These are phyloP conservation scores for Isaurus tuberculatus DNA, from an alignment of 92 coral and sea anemone species.

Conservation along the genomic window DNA sequence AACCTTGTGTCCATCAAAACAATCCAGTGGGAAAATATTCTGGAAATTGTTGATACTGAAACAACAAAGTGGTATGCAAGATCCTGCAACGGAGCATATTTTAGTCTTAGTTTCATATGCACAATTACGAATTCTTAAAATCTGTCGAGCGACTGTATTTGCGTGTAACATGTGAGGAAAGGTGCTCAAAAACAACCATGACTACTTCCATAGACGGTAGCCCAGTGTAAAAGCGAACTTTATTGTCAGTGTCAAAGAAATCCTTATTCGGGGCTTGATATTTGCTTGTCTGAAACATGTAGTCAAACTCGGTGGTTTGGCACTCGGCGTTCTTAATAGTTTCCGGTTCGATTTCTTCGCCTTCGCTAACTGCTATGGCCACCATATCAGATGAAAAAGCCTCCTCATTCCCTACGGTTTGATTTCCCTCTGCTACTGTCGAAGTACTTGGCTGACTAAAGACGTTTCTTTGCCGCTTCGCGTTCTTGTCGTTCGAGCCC, in stretches of 20 bases:
- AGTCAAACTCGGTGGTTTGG: slow-evolving; percentile 48
- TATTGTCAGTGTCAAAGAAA: slow-evolving; percentile 28
- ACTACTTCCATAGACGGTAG: slow-evolving; percentile 41
- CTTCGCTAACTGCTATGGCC: slow-evolving; percentile 30
- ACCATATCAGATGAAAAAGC: slow-evolving; percentile 15
- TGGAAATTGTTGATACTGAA: slow-evolving; percentile 32
- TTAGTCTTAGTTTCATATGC: slow-evolving; percentile 33
- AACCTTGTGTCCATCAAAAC: slow-evolving; percentile 20
- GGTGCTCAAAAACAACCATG: no score
- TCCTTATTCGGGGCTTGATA: slow-evolving; percentile 32
- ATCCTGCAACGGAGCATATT: slow-evolving; percentile 47
- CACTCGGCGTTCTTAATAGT: slow-evolving; percentile 46
- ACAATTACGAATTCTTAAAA: not conserved
- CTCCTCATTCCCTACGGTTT: not conserved
- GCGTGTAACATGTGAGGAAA: not conserved
- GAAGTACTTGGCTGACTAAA: not conserved
- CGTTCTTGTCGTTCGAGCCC: no score
- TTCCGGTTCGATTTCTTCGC: slow-evolving; percentile 42
- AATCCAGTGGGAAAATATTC: slow-evolving; percentile 38
- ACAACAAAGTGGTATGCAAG: slow-evolving; percentile 51
- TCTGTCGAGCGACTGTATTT: not conserved
- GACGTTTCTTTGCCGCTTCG: no score
- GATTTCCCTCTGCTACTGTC: no score
- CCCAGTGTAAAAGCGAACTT: no score
- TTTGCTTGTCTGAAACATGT: slow-evolving; percentile 26